Percentiles rank a stretch among this genome's conserved stretches.
These are phyloP conservation scores for Tachysurus vachellii DNA, from an alignment of 2,113 vertebrate species.

Conservation along the genomic window DNA sequence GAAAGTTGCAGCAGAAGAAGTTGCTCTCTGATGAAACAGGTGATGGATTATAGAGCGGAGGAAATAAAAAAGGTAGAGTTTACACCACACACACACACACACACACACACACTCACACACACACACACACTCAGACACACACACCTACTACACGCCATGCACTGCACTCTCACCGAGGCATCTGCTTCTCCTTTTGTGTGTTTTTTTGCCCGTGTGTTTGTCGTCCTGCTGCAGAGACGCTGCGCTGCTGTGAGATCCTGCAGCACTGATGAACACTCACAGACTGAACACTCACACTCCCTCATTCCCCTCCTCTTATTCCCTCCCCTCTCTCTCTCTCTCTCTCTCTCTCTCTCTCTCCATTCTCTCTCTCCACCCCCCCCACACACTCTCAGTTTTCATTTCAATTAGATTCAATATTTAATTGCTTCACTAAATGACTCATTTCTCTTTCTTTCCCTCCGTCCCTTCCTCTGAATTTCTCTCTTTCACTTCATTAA, in stretches of 20 bases:
- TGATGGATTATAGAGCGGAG: constrained; percentile 64
- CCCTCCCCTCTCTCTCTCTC: constrained; percentile 20
- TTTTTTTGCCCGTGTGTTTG: constrained; percentile 14
- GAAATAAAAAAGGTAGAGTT: constrained; percentile 33
- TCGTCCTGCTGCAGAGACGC: constrained; percentile 26
- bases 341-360: constrained; percentile 1
- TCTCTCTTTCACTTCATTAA: constrained; percentile 44
- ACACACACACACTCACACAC: not conserved
- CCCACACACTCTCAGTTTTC: not conserved
- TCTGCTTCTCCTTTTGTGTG: not conserved
- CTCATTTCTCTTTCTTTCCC: not conserved
- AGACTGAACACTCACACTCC: constrained; percentile 48
- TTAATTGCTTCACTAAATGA: not conserved
- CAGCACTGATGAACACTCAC: constrained; percentile 60
- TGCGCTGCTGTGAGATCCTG: constrained; percentile 61
- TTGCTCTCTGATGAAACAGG: constrained; percentile 47
- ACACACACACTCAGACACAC: not conserved
- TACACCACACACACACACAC: constrained; percentile 18
- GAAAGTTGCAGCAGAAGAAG: constrained; percentile 61
- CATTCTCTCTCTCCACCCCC: not conserved
- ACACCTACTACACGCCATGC: not conserved
- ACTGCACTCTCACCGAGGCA: not conserved
- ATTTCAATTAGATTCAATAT: not conserved
- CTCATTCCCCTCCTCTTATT: constrained; percentile 51
- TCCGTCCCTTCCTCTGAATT: constrained; percentile 42